A percentile compares a stretch with the other conserved stretches of the same genome.
Conservation (phyloP, 2,797 vertebrate genomes). For the Mormyrus hasselquistii region DNA sequence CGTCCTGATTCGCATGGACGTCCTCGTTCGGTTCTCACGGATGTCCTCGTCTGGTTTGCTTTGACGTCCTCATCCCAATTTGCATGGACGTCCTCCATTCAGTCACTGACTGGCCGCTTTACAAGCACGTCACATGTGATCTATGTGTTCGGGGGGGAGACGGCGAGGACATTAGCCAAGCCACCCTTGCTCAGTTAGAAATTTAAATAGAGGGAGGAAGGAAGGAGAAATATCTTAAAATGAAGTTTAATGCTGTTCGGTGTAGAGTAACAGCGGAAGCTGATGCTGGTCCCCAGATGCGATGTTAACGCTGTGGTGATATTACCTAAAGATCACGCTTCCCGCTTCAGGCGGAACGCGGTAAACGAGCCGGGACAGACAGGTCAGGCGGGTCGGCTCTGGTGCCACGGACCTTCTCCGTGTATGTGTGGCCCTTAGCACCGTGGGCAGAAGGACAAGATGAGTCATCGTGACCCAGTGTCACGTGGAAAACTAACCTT, state of each 20-base stretch:
- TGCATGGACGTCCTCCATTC: not conserved
- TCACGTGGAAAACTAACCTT: not conserved
- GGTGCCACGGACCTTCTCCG: not conserved
- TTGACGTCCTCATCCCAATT: constrained; percentile 47
- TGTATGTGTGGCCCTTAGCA: constrained; percentile 6
- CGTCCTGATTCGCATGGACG: constrained; percentile 53
- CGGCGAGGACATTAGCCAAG: constrained; percentile 29
- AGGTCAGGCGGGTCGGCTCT: not conserved
- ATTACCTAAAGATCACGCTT: constrained; percentile 38
- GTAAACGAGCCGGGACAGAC: not conserved
- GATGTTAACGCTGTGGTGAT: constrained; percentile 52
- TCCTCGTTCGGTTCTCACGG: constrained; percentile 54
- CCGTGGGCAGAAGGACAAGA: not conserved
- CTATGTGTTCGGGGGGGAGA: constrained; percentile 27
- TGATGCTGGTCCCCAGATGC: constrained; percentile 39
- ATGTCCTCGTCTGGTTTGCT: constrained; percentile 54
- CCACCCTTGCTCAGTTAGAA: constrained; percentile 46
- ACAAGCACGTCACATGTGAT: constrained; percentile 42
- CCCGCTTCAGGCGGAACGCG: constrained; percentile 27
- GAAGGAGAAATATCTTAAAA: constrained; percentile 25
- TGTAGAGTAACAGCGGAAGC: constrained; percentile 32
- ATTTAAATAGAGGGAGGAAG: constrained; percentile 27
- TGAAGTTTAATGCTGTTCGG: constrained; percentile 29
- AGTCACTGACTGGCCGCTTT: constrained; percentile 43
- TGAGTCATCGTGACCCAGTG: not conserved